Percentiles rank a stretch among this genome's conserved stretches.
These are phyloP conservation scores for Cydia amplana DNA, from an alignment of 1,140 invertebrate species.

Conservation along the genomic window DNA sequence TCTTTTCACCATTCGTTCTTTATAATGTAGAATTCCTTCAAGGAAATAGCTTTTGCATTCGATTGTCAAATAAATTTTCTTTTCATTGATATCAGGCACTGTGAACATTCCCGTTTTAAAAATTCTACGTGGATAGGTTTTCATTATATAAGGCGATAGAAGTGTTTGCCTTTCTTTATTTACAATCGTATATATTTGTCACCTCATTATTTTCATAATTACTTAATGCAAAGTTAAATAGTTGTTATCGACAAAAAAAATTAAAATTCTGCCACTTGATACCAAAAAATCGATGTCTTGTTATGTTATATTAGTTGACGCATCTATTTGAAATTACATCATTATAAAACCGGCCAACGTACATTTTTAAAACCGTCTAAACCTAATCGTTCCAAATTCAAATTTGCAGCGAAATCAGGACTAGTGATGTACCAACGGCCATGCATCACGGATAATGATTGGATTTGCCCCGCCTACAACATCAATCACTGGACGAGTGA, in stretches of 20 bases:
- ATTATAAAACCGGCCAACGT: neutral
- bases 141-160: neutral
- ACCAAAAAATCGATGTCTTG: neutral
- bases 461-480: constrained; percentile 76
- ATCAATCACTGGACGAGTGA: constrained; percentile 75
- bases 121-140: constrained; percentile 1
- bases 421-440: constrained; percentile 71
- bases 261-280: neutral
- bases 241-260: neutral
- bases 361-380: constrained; percentile 37
- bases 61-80: constrained; percentile 33
- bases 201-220: neutral
- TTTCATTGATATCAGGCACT: constrained; percentile 23
- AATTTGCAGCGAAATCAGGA: constrained; percentile 38
- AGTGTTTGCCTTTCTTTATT: neutral
- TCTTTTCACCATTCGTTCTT: constrained; percentile 32
- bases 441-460: constrained; percentile 78
- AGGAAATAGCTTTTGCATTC: constrained; percentile 31
- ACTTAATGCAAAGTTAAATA: neutral
- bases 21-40: constrained; percentile 31
- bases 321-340: constrained; percentile 11
- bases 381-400: constrained; percentile 41
- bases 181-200: neutral
- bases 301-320: neutral
- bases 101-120: constrained; percentile 7